Percentiles rank a stretch among this genome's conserved stretches.
phyloP scores from a whole-genome alignment of 2,113 vertebrate genomes.

The Gavia stellata region DNA sequence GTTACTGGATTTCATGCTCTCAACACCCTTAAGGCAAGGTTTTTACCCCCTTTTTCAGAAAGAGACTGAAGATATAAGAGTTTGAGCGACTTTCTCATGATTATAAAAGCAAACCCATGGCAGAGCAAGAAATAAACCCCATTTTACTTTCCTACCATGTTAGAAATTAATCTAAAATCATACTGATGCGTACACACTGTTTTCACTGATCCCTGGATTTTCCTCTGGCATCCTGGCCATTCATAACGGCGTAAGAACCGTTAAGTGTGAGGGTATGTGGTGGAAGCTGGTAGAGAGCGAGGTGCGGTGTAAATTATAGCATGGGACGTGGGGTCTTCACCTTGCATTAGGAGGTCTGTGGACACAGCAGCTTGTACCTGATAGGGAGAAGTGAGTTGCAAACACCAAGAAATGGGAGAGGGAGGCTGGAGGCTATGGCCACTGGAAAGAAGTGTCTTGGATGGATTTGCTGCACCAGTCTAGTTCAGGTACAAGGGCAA shows the following conservation, averaged over 20 bases:
- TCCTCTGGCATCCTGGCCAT: background rate
- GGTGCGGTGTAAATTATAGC: accelerated
- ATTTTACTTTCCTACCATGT: accelerated
- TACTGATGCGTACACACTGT: accelerated
- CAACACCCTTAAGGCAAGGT: background rate
- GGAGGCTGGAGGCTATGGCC: background rate
- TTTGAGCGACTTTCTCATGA: background rate
- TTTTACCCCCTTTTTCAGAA: accelerated
- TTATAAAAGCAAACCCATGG: background rate
- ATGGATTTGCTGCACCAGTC: background rate
- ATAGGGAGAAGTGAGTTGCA: background rate
- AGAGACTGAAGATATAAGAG: accelerated
- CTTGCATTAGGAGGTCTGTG: background rate
- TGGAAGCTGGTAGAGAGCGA: background rate
- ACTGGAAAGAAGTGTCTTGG: accelerated
- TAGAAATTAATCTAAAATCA: background rate
- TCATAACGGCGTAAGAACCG: background rate
- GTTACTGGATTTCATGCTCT: background rate
- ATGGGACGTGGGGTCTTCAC: accelerated
- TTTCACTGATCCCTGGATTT: background rate
- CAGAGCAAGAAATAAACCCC: background rate
- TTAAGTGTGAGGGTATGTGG: accelerated
- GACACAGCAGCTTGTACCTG: background rate
- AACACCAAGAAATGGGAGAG: background rate
- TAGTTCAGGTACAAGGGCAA: background rate